Percentiles rank a stretch among this genome's conserved stretches.
Evolutionary conservation across 1,140 invertebrate species (phyloP).

Genomic region (Apis cerana): DNA sequence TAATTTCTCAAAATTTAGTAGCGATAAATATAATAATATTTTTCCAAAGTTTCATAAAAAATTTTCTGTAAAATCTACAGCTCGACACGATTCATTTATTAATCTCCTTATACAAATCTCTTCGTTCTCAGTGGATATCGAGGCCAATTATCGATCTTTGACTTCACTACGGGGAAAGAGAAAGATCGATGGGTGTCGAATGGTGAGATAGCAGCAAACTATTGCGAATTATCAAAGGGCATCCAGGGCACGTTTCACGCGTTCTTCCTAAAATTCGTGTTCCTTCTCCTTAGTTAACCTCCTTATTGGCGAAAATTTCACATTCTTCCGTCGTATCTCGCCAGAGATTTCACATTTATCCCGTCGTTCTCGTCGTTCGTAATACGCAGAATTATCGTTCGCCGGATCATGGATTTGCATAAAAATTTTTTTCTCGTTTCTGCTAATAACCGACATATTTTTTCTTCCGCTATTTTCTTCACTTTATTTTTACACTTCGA

Average conservation of each 20-base stretch:
- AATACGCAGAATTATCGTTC: slow-evolving; percentile 28
- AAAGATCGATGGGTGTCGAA: not conserved
- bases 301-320: not conserved
- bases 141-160: no score
- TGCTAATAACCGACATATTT: not conserved
- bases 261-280: not conserved
- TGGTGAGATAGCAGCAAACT: not conserved
- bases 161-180: not conserved
- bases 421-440: slow-evolving; percentile 5
- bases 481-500: no score
- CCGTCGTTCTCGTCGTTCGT: not conserved
- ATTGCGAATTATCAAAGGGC: not conserved
- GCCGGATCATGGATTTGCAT: slow-evolving; percentile 24
- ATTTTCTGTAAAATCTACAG: no score
- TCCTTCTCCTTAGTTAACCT: not conserved
- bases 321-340: slow-evolving; percentile 5
- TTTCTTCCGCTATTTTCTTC: no score
- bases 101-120: no score
- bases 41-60: no score
- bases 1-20: no score
- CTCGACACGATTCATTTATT: no score
- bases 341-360: slow-evolving; percentile 6
- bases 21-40: no score
- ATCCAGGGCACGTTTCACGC: not conserved
- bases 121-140: no score